Evolutionary conservation across 1,140 invertebrate species (phyloP), one percentile per base, ranked within the genome.

Genomic region (Drosophila funebris): DNA sequence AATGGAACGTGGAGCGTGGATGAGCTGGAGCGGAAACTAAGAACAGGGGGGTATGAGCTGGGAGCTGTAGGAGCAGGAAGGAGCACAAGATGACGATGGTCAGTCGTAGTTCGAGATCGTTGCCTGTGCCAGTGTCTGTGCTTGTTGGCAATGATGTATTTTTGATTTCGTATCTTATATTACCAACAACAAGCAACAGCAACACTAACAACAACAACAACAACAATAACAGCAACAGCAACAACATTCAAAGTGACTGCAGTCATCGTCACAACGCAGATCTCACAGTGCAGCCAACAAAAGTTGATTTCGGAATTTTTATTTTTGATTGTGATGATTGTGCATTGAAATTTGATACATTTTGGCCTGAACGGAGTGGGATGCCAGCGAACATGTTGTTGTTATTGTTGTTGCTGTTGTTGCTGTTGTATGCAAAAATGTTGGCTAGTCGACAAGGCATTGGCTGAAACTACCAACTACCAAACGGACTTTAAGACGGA

Each of bases 131-230:
- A 79, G 24, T 20, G 33, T 31, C 68, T 83, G 66, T 61, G 84
- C 83, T 88, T 88, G 83, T 88, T 88, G 84, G 76, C 83, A 88
- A 88, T 88, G 83, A 88, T 88, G 83, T 88, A 88, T 88, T 88
- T 88, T 88, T 88, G 83, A 88, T 88, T 88, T 88, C 84, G 84
- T 88, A 88, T 88, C 83, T 88, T 88, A 88, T 88, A 88, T 88
- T 88, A 88, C 83, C 84, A 88, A 88, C 83, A 88, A 81, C 82
- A 85, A 73, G 68, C 73, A 39, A 63, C 54, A 57, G 13, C 70
- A 37, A 44, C 63, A 58, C 27, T 41, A 56, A 7, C 62, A 70
- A 14, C 68, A 54, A 16, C 71, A 70, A 33, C 66, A 75, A 61
- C 60, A 61, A 9, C 56, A 71, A 62, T 43, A 71, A 29, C 68